Evolutionary conservation across 2,113 vertebrate genomes (phyloP).

Genomic region (Tapirus terrestris): DNA sequence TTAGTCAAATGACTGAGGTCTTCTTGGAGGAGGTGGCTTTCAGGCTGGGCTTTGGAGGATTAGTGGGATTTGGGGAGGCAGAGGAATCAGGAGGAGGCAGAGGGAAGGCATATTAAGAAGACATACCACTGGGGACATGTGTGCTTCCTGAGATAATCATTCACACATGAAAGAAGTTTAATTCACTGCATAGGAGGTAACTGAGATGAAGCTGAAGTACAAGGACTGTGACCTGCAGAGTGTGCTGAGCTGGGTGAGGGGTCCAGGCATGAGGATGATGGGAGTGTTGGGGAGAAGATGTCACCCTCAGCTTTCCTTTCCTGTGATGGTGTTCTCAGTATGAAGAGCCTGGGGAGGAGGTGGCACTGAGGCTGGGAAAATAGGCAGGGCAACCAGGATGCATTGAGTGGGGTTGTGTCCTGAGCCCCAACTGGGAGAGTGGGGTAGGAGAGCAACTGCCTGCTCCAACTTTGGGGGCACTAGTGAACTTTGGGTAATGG

Average conservation of each 20-base stretch:
- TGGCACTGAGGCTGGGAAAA: background rate
- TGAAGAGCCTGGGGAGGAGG: background rate
- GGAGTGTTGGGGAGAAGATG: rapidly evolving
- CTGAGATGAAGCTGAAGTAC: background rate
- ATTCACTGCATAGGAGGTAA: rapidly evolving
- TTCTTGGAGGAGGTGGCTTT: background rate
- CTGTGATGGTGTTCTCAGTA: background rate
- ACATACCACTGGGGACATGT: rapidly evolving
- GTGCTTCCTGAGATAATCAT: background rate
- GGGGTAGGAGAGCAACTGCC: too few species aligned
- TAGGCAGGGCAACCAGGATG: too few species aligned
- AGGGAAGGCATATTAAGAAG: background rate
- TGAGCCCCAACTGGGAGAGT: rapidly evolving
- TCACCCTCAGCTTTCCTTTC: background rate
- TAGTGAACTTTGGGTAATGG: too few species aligned
- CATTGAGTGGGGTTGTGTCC: rapidly evolving
- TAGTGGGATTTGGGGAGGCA: background rate
- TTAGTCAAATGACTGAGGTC: background rate
- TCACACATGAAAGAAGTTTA: background rate
- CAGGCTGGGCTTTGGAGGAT: background rate
- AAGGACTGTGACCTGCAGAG: rapidly evolving
- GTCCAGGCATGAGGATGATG: rapidly evolving
- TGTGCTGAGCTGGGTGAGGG: rapidly evolving
- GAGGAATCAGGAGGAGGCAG: background rate
- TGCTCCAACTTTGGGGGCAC: too few species aligned